Evolutionary conservation across 1,140 invertebrate genomes (phyloP).

Genomic region (Panonychus citri): DNA sequence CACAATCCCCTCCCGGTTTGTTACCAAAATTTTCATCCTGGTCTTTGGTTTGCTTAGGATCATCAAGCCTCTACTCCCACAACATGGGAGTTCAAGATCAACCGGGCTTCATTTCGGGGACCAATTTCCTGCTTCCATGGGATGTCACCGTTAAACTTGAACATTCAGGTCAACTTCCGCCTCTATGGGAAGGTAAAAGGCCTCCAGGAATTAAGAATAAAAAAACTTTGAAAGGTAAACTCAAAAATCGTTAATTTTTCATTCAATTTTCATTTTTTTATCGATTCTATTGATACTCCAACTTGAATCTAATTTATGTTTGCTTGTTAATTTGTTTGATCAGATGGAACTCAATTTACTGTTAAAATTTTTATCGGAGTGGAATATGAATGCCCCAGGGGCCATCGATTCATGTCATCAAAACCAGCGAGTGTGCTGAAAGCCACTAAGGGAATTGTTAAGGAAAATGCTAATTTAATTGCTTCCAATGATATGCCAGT

Average conservation of each 20-base stretch:
- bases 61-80: slow-evolving; percentile 72
- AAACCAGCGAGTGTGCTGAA: slow-evolving; percentile 54
- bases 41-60: slow-evolving; percentile 68
- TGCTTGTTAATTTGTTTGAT: too few relatives aligned
- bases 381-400: slow-evolving; percentile 86
- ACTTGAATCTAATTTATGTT: too few relatives aligned
- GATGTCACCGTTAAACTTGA: slow-evolving; percentile 51
- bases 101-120: slow-evolving; percentile 57
- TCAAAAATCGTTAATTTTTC: too few relatives aligned
- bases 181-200: slow-evolving; percentile 21
- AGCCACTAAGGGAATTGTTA: slow-evolving; percentile 23
- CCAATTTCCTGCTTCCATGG: slow-evolving; percentile 82
- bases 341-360: slow-evolving; percentile 36
- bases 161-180: slow-evolving; percentile 15
- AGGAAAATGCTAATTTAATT: slow-evolving; percentile 56
- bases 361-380: slow-evolving; percentile 87
- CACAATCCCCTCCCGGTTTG: slow-evolving; percentile 43
- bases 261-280: not conserved
- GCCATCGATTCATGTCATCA: slow-evolving; percentile 83
- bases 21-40: slow-evolving; percentile 77
- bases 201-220: slow-evolving; percentile 15
- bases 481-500: slow-evolving; percentile 69
- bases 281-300: not conserved
- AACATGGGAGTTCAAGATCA: slow-evolving; percentile 38
- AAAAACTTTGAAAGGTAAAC: slow-evolving; percentile 16